Evolutionary conservation across 2,888 invertebrate species (phyloP).

Genomic region (Euproctis similis): DNA sequence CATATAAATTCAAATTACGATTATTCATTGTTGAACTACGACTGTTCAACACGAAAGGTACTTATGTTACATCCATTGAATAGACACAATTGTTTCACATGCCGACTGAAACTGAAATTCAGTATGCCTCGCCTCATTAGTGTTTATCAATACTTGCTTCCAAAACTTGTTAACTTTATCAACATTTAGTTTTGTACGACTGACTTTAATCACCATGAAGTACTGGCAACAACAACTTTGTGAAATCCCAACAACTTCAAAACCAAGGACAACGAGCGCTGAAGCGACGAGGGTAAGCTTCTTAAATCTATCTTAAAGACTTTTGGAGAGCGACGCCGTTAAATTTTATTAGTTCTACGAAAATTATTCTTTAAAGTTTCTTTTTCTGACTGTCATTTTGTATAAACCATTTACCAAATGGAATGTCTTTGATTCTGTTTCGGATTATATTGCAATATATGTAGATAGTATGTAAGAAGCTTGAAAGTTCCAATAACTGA

Average conservation of each 20-base stretch:
- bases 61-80: constrained; percentile 21
- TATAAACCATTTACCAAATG: no score
- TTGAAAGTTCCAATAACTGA: no score
- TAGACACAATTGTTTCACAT: constrained; percentile 24
- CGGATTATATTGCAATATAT: no score
- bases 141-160: constrained; percentile 27
- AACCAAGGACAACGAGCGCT: constrained; percentile 10
- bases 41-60: constrained; percentile 10
- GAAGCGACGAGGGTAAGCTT: constrained; percentile 8
- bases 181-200: constrained; percentile 16
- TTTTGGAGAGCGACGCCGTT: constrained; percentile 13
- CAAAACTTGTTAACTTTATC: constrained; percentile 30
- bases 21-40: not conserved
- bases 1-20: no score
- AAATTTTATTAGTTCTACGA: constrained; percentile 14
- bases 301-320: constrained; percentile 13
- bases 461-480: no score
- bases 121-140: constrained; percentile 27
- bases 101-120: constrained; percentile 20
- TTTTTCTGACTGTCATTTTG: no score
- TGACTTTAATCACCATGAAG: constrained; percentile 12
- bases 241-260: constrained; percentile 4
- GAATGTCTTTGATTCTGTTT: no score
- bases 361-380: no score
- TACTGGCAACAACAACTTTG: constrained; percentile 20